These are phyloP conservation scores for Bolborhynchus lineola DNA, from an alignment of 2,113 vertebrate genomes.

Conservation along the genomic window DNA sequence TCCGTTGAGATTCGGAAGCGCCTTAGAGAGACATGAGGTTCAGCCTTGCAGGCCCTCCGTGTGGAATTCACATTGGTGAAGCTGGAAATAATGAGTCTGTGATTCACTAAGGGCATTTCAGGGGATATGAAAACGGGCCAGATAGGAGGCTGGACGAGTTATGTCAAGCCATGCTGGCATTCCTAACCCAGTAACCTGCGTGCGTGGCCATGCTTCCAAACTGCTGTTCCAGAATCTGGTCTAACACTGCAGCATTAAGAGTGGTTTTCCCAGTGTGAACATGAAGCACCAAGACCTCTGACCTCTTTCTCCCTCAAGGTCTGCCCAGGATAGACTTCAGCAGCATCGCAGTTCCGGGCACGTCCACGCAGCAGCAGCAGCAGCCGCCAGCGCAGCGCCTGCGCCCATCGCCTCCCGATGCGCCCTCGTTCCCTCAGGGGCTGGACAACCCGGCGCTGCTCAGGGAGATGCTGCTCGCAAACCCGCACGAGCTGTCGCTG, in stretches of 20 bases:
- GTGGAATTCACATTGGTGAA: background rate
- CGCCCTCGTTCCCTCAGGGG: conserved; percentile 81
- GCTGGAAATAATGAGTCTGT: background rate
- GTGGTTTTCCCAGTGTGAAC: background rate
- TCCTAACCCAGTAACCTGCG: conserved; percentile 27
- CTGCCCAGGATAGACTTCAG: conserved; percentile 96
- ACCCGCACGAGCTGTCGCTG: conserved; percentile 95
- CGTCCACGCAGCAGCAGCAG: conserved; percentile 71
- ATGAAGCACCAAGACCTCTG: rapidly evolving
- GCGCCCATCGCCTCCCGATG: conserved; percentile 61
- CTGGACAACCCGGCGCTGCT: conserved; percentile 91
- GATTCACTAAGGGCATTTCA: background rate
- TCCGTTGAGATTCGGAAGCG: background rate
- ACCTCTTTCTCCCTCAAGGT: conserved; percentile 63
- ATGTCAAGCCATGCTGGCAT: background rate
- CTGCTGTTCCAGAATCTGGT: background rate
- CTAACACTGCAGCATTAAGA: background rate
- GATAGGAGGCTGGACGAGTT: background rate
- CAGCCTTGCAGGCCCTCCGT: background rate
- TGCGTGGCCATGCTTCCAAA: rapidly evolving
- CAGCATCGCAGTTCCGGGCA: conserved; percentile 92
- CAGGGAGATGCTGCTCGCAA: conserved; percentile 93
- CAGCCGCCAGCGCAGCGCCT: conserved; percentile 32
- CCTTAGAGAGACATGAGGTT: background rate
- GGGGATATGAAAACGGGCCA: background rate